Conservation (phyloP, 2,113 vertebrate species). For the Falco punctatus region DNA sequence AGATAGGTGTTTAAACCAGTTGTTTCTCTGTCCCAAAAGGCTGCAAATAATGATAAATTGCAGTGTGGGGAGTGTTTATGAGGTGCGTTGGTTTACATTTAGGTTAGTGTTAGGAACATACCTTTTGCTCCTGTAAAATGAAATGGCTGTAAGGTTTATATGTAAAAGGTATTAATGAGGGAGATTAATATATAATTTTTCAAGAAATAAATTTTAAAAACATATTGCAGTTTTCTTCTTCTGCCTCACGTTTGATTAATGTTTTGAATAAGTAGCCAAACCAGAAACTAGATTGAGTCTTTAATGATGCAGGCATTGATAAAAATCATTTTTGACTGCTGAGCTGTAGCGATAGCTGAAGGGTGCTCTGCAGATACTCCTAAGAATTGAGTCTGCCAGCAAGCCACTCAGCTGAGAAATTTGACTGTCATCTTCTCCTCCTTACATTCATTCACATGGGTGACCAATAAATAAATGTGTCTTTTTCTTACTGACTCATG, state of each 20-base stretch:
- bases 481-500: slow-evolving; percentile 59
- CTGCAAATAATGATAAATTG: neutral
- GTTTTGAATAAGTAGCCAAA: neutral
- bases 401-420: slow-evolving; percentile 72
- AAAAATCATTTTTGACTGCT: slow-evolving; percentile 43
- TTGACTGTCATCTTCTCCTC: slow-evolving; percentile 69
- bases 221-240: neutral
- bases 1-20: neutral
- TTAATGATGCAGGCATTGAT: neutral
- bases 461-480: slow-evolving; percentile 74
- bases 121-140: neutral
- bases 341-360: slow-evolving; percentile 44
- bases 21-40: neutral
- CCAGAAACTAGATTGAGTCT: neutral
- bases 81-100: neutral
- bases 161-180: neutral
- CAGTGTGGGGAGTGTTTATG: neutral
- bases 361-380: slow-evolving; percentile 48
- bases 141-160: neutral
- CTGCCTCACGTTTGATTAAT: neutral
- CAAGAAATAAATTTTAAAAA: neutral
- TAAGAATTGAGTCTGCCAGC: slow-evolving; percentile 71
- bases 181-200: neutral
- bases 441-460: slow-evolving; percentile 58
- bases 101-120: neutral